Percentiles rank a stretch among this genome's conserved stretches.
These are phyloP conservation scores for Ctenochaetus hawaiiensis DNA, from an alignment of 2,797 vertebrate genomes.

Conservation along the genomic window DNA sequence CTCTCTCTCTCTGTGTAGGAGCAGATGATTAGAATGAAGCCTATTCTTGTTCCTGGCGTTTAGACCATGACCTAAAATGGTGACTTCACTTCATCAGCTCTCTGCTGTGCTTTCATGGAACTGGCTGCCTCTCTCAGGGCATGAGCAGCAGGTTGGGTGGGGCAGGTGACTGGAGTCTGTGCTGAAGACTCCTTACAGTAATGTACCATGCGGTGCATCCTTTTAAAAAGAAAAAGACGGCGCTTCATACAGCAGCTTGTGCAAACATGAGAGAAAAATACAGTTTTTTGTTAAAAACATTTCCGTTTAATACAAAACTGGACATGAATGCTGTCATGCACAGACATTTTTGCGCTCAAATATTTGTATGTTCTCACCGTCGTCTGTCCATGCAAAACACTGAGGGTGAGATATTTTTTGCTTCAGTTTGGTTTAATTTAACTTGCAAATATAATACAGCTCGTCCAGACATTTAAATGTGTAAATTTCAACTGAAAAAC, in stretches of 20 bases:
- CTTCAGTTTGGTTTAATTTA: slow-evolving; percentile 10
- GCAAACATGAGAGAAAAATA: background rate
- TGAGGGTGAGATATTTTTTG: background rate
- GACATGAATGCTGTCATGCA: background rate
- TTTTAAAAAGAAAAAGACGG: background rate
- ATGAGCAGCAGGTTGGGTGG: slow-evolving; percentile 40
- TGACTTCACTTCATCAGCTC: slow-evolving; percentile 82
- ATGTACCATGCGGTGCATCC: background rate
- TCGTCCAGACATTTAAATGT: background rate
- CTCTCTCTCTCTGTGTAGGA: slow-evolving; percentile 51
- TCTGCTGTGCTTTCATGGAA: slow-evolving; percentile 55
- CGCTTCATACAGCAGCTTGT: background rate
- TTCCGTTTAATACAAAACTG: rapidly evolving
- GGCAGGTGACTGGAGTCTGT: slow-evolving; percentile 49
- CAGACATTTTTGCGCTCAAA: background rate
- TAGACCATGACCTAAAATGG: slow-evolving; percentile 79
- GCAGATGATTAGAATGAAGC: slow-evolving; percentile 74
- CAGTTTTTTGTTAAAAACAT: no score
- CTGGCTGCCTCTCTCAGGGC: slow-evolving; percentile 51
- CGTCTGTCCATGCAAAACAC: slow-evolving; percentile 44
- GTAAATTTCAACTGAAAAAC: background rate
- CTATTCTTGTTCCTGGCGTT: slow-evolving; percentile 76
- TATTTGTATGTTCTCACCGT: background rate
- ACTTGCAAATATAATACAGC: slow-evolving; percentile 51
- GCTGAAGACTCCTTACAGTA: background rate